Evolutionary conservation across 2,113 vertebrate genomes (phyloP).

Genomic region (Candoia aspera): DNA sequence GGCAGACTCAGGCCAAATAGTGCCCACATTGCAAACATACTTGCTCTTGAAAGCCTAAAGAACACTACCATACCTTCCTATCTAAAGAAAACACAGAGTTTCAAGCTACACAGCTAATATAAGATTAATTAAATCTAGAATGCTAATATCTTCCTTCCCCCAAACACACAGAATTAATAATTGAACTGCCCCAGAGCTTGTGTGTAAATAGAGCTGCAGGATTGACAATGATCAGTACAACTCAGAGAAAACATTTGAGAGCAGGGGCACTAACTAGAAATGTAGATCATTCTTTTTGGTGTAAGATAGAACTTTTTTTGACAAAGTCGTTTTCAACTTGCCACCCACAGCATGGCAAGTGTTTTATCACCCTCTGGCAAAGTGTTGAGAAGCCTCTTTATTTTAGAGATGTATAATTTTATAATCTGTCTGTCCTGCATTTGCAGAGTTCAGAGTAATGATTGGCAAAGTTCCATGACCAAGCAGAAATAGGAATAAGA

Average conservation of each 20-base stretch:
- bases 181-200: not conserved
- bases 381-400: not conserved
- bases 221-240: not conserved
- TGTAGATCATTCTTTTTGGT: not conserved
- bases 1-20: not conserved
- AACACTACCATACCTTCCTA: rapidly evolving
- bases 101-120: rapidly evolving
- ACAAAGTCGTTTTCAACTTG: not conserved
- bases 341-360: too few species aligned
- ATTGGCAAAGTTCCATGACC: not conserved
- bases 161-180: not conserved
- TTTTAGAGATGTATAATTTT: not conserved
- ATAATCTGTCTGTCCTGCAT: not conserved
- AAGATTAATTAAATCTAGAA: not conserved
- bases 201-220: not conserved
- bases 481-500: not conserved
- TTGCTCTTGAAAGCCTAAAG: not conserved
- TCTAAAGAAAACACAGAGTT: not conserved
- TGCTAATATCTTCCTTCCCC: not conserved
- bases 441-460: not conserved
- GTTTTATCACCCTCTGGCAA: not conserved
- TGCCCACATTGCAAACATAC: not conserved
- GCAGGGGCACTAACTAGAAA: not conserved
- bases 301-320: not conserved
- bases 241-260: not conserved